Conservation (phyloP, 2,888 invertebrate genomes). For the Fabriciana adippe region DNA sequence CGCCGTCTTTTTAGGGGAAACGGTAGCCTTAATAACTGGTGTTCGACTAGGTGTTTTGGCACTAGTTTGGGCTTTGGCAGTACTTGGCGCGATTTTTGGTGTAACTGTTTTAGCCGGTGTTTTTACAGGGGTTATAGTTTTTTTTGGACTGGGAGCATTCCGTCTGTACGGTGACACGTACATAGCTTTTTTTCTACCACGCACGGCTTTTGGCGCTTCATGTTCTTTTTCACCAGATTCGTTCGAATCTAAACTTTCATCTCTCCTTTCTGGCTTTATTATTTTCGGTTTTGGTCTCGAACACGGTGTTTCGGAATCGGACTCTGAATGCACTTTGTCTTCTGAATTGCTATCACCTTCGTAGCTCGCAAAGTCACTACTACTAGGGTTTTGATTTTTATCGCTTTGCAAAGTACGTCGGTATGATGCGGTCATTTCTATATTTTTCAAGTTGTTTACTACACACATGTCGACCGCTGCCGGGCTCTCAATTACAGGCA, state of each 20-base stretch:
- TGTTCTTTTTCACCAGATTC: conserved; percentile 70
- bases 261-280: conserved; percentile 77
- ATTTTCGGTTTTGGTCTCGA: conserved; percentile 81
- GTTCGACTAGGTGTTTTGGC: conserved; percentile 61
- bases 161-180: conserved; percentile 84
- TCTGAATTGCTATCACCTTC: conserved; percentile 84
- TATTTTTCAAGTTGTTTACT: conserved; percentile 74
- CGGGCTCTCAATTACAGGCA: conserved; percentile 75
- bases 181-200: conserved; percentile 86
- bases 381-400: conserved; percentile 60
- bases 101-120: conserved; percentile 49
- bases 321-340: conserved; percentile 76
- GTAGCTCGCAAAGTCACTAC: conserved; percentile 74
- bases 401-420: conserved; percentile 50
- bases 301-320: conserved; percentile 62
- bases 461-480: conserved; percentile 73
- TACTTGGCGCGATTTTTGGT: conserved; percentile 48
- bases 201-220: conserved; percentile 80
- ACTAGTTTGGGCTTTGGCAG: conserved; percentile 57
- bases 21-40: conserved; percentile 54
- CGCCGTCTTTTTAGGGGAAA: conserved; percentile 67
- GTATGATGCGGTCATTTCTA: conserved; percentile 71
- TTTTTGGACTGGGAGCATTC: conserved; percentile 60
- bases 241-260: conserved; percentile 72
- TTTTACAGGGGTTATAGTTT: conserved; percentile 48